Conservation (phyloP, 2,113 vertebrate genomes). For the Melierax canorus region DNA sequence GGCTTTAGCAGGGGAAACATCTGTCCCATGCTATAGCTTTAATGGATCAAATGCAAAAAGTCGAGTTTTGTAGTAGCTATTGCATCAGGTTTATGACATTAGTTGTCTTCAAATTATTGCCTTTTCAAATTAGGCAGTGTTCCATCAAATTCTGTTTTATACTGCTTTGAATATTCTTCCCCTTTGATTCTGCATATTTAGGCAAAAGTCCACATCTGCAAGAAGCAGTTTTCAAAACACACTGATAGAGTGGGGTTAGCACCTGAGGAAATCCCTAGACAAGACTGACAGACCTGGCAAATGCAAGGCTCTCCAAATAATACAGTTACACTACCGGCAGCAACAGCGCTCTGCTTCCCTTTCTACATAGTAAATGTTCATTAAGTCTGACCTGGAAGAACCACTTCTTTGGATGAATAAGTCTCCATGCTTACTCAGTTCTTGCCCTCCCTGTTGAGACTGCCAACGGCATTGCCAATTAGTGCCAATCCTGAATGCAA, state of each 20-base stretch:
- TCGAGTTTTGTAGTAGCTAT: neutral
- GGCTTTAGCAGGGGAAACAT: neutral
- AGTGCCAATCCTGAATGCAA: slow-evolving; percentile 64
- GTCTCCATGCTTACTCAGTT: neutral
- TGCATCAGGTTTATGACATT: neutral
- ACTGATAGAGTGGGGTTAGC: neutral
- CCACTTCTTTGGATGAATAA: neutral
- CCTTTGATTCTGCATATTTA: neutral
- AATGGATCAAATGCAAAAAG: neutral
- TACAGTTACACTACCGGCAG: neutral
- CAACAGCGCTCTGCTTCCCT: neutral
- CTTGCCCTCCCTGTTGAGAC: slow-evolving; percentile 29
- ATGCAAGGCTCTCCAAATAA: neutral
- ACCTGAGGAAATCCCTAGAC: neutral
- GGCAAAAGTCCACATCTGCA: neutral
- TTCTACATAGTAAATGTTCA: neutral
- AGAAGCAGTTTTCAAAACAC: neutral
- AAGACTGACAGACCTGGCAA: neutral
- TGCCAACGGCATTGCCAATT: slow-evolving; percentile 58
- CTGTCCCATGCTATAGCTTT: neutral
- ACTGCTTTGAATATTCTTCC: neutral
- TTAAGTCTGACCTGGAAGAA: slow-evolving; percentile 38
- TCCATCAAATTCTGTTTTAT: neutral
- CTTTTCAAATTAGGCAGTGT: neutral
- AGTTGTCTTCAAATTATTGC: neutral